Evolutionary conservation across 2,113 vertebrate species (phyloP).

Genomic region (Cisticola juncidis): DNA sequence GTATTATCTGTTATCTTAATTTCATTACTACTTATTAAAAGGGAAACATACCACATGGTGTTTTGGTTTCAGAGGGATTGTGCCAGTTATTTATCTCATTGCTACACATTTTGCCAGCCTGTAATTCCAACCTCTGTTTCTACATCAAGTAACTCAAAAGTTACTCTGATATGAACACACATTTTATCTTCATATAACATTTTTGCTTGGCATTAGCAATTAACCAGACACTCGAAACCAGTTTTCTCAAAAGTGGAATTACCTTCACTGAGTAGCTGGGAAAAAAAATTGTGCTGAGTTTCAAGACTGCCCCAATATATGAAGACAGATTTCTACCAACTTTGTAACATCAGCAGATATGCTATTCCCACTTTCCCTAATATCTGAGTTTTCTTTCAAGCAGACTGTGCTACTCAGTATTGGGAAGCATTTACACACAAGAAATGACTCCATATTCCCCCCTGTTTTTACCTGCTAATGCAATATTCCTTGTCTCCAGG

Average conservation of each 20-base stretch:
- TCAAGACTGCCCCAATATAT: background rate
- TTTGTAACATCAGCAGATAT: background rate
- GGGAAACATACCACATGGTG: background rate
- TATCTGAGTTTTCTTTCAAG: background rate
- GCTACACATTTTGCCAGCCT: background rate
- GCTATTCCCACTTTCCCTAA: background rate
- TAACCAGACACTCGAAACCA: background rate
- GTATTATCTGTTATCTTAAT: background rate
- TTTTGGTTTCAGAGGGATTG: background rate
- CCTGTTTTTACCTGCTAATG: slow-evolving; percentile 79
- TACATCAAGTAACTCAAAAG: background rate
- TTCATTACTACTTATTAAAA: background rate
- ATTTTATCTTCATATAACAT: background rate
- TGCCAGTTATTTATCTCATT: background rate
- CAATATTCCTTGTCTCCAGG: slow-evolving; percentile 83
- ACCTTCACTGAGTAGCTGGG: background rate
- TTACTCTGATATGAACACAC: background rate
- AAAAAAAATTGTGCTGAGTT: background rate
- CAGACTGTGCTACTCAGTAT: background rate
- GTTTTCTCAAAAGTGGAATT: background rate
- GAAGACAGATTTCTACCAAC: background rate
- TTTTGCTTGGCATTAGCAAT: background rate
- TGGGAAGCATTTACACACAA: background rate
- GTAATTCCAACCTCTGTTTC: background rate
- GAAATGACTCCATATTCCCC: background rate